Conservation (phyloP, 2,797 vertebrate genomes). For the Microctenopoma stevenorrisi region DNA sequence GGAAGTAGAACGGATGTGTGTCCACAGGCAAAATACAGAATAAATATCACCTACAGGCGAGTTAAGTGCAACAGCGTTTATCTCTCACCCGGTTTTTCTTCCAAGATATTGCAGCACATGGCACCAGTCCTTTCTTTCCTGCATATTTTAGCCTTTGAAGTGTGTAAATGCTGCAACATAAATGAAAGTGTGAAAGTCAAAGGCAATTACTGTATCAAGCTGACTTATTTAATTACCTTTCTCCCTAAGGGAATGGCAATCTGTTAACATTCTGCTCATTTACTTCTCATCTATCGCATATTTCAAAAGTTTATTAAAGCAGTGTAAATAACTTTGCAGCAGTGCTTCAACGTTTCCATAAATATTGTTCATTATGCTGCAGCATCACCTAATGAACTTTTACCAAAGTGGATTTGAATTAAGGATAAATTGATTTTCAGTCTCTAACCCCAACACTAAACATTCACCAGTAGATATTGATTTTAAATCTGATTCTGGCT, state of each 20-base stretch:
- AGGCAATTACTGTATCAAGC: not conserved
- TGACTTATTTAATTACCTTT: not conserved
- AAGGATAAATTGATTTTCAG: not conserved
- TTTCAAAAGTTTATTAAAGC: not conserved
- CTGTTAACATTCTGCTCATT: not conserved
- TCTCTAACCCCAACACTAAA: not conserved
- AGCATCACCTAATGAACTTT: not conserved
- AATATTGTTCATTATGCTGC: not conserved
- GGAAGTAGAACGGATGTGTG: conserved; percentile 34
- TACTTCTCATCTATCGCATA: no score
- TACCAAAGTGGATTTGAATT: not conserved
- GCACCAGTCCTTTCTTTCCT: conserved; percentile 22
- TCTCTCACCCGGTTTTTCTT: conserved; percentile 25
- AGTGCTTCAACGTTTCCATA: not conserved
- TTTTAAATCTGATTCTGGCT: not conserved
- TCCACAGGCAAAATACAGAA: conserved; percentile 26
- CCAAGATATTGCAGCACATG: not conserved
- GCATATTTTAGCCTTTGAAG: conserved; percentile 3
- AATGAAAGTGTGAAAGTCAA: not conserved
- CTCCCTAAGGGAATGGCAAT: not conserved
- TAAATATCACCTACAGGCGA: conserved; percentile 25
- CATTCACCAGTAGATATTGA: not conserved
- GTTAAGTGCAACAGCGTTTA: conserved; percentile 17
- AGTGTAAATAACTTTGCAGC: not conserved
- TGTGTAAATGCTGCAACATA: not conserved